A percentile compares a stretch with the other conserved stretches of the same genome.
phyloP scores from a whole-genome alignment of 2,888 invertebrate species.

The Drymonia ruficornis region DNA sequence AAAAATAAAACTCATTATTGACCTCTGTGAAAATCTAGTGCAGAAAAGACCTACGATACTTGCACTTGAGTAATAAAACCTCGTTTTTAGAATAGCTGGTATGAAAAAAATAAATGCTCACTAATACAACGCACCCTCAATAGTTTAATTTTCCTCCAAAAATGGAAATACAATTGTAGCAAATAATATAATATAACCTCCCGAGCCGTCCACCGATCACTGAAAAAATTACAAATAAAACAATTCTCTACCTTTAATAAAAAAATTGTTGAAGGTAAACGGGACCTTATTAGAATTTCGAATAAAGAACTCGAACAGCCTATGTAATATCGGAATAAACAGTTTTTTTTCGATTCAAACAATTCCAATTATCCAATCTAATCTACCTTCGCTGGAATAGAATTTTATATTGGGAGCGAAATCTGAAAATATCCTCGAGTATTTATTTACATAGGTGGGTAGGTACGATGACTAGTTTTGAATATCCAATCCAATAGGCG shows the following conservation, averaged over 20 bases:
- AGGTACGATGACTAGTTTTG: too few species aligned
- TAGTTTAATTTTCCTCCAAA: too few species aligned
- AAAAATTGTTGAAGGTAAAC: not conserved
- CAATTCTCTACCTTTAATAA: not conserved
- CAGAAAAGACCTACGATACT: too few species aligned
- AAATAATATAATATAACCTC: not conserved
- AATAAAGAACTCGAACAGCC: constrained; percentile 1
- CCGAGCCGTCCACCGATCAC: too few species aligned
- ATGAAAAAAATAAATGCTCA: too few species aligned
- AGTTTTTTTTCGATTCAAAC: constrained; percentile 12
- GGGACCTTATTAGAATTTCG: not conserved
- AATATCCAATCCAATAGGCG: too few species aligned
- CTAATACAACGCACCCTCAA: too few species aligned
- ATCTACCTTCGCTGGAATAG: constrained; percentile 9
- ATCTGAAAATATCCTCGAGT: constrained; percentile 13
- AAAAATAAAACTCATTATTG: too few species aligned
- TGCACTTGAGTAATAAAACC: too few species aligned
- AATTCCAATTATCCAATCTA: constrained; percentile 10
- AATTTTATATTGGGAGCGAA: constrained; percentile 16
- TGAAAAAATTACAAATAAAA: too few species aligned
- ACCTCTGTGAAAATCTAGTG: too few species aligned
- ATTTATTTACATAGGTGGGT: not conserved
- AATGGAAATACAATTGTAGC: not conserved
- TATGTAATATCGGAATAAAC: not conserved
- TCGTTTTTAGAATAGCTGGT: too few species aligned